Base-by-base conservation (phyloP, 2,888 invertebrate genomes). In the Parnassius orleans region DNA sequence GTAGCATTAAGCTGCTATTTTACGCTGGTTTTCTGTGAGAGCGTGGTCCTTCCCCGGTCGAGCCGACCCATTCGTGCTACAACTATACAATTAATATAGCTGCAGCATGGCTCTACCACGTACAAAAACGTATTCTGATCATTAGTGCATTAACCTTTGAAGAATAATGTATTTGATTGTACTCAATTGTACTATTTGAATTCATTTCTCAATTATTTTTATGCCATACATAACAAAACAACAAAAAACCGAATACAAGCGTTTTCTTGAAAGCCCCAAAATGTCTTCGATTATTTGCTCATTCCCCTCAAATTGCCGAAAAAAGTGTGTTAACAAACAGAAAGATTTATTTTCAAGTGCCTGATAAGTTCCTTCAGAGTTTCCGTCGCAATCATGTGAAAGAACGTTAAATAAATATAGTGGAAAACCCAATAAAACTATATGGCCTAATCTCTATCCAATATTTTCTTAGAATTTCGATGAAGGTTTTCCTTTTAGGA, bases 391-490 rank as follows among this genome's bases (percentile, higher is more conserved):
- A 72, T 76, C 79, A 76, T 72, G 74, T 71, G 74, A 76, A 79
- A 76, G 82, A 79, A 86, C 84, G 84, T 87, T 80, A 89, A 84
- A 87, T 89, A 89, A 90, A 90, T 90, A 90, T 83, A 85, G 87
- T 84, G 85, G 81, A 82, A 83, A 85, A 86, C 84, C 81, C 89
- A 89, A 90, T 89, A 90, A 89, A 90, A 89, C 83, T 90, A 83
- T 87, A 90, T 89, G 83, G 87, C 87, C 89, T 90, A 90, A 90
- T 90, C 90, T 89, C 88, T 88, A 86, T 81, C 86, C 87, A 88
- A 90, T 90, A 90, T 90, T 90, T 90, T 89, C 87, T 89, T 87
- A 87, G 81, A 78, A 80, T 84, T 87, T 80, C 87, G 83, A 84
- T 82, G 82, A 77, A 80, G 81, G 78, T 82, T 89, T 90, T 87